phyloP scores from a whole-genome alignment of 2,888 invertebrate species.

The Rotaria magnacalcarata region DNA sequence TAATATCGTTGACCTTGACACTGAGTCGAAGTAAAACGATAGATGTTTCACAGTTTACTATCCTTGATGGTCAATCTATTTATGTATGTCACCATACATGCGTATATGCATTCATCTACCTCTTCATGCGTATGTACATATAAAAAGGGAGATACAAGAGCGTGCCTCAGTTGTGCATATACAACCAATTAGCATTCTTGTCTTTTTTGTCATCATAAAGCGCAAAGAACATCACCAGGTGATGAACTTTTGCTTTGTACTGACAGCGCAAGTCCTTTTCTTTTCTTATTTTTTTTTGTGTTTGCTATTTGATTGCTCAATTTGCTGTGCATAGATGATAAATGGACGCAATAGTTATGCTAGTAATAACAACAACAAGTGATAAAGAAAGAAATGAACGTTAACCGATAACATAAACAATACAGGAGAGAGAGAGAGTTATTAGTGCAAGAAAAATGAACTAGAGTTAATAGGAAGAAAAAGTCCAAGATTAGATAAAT shows the following conservation, averaged over 20 bases:
- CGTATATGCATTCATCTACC: no score
- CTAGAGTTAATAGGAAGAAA: not conserved
- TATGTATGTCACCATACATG: not conserved
- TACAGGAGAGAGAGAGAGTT: not conserved
- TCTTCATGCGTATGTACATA: not conserved
- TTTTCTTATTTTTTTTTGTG: not conserved
- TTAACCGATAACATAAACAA: not conserved
- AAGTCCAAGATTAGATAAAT: not conserved
- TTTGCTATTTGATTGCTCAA: constrained; percentile 20
- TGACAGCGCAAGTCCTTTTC: not conserved
- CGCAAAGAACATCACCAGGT: not conserved
- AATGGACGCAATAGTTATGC: not conserved
- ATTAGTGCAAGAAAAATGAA: not conserved
- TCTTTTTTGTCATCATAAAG: not conserved
- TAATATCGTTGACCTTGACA: not conserved
- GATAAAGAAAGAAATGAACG: not conserved
- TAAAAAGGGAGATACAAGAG: not conserved
- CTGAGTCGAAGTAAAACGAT: not conserved
- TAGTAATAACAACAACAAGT: not conserved
- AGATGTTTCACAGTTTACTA: not conserved
- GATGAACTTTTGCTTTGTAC: constrained; percentile 7
- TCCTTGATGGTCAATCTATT: constrained; percentile 7
- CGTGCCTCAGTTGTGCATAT: not conserved
- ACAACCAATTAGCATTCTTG: constrained; percentile 10
- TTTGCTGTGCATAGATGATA: not conserved